Evolutionary conservation across 2,113 vertebrate species (phyloP).

Genomic region (Colius striatus): DNA sequence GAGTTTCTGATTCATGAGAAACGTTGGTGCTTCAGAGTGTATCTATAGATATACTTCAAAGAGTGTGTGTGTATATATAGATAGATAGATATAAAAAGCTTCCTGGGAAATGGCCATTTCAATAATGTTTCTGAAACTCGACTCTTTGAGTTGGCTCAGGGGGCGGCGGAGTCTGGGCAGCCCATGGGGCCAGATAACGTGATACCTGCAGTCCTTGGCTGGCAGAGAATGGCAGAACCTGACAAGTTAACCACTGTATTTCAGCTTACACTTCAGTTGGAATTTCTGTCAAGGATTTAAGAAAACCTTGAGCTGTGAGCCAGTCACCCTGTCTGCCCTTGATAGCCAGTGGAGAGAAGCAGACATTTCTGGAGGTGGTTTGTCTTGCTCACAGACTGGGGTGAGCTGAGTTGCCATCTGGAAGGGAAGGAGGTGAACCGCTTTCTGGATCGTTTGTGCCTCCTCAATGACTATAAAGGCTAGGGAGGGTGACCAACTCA

Average conservation of each 20-base stretch:
- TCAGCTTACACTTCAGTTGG: neutral
- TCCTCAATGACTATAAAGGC: neutral
- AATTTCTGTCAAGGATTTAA: neutral
- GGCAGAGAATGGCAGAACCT: neutral
- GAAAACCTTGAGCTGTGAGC: neutral
- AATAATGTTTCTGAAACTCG: neutral
- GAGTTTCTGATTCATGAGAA: neutral
- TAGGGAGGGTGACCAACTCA: neutral
- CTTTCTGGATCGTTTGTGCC: neutral
- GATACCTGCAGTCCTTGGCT: neutral
- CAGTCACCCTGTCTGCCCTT: neutral
- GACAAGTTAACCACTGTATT: neutral
- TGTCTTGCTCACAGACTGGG: neutral
- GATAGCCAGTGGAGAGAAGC: neutral
- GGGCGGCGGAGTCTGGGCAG: neutral
- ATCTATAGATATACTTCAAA: no score
- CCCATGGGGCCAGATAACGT: accelerated
- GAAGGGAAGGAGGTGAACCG: neutral
- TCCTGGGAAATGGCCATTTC: neutral
- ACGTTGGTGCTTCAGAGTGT: neutral
- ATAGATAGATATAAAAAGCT: neutral
- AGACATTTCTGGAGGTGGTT: neutral
- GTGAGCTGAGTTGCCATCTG: neutral
- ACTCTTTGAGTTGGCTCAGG: neutral
- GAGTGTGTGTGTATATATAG: no score